phyloP scores from a whole-genome alignment of 1,140 invertebrate species.

The Drosophila mauritiana region DNA sequence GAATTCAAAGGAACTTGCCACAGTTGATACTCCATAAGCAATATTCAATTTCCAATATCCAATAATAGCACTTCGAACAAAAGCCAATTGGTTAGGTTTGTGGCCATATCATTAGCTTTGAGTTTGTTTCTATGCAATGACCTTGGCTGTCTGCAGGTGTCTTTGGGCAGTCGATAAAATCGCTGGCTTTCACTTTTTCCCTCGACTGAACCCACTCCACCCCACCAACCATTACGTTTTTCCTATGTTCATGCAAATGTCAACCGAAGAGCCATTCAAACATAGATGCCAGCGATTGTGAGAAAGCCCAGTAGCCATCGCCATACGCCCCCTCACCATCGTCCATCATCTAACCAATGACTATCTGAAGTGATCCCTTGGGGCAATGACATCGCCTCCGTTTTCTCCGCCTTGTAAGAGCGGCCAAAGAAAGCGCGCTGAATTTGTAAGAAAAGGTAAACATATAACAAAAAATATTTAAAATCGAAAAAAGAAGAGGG shows the following conservation, averaged over 20 bases:
- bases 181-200: slow-evolving; percentile 68
- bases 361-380: slow-evolving; percentile 21
- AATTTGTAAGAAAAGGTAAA: slow-evolving; percentile 64
- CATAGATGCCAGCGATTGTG: slow-evolving; percentile 18
- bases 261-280: slow-evolving; percentile 38
- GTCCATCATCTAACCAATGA: not conserved
- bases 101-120: slow-evolving; percentile 42
- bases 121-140: slow-evolving; percentile 45
- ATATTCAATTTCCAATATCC: no score
- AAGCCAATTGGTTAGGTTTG: slow-evolving; percentile 41
- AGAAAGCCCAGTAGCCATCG: slow-evolving; percentile 60
- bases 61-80: slow-evolving; percentile 22
- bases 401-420: slow-evolving; percentile 48
- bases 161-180: slow-evolving; percentile 53
- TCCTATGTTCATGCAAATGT: slow-evolving; percentile 42
- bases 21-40: no score
- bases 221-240: slow-evolving; percentile 17
- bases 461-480: slow-evolving; percentile 12
- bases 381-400: slow-evolving; percentile 61
- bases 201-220: not conserved
- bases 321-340: slow-evolving; percentile 19
- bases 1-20: slow-evolving; percentile 37
- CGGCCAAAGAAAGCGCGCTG: slow-evolving; percentile 69
- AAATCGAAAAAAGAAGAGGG: slow-evolving; percentile 5
- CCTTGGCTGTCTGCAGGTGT: slow-evolving; percentile 64